Base-by-base conservation (phyloP, 2,113 vertebrate species). In the Gadus macrocephalus region DNA sequence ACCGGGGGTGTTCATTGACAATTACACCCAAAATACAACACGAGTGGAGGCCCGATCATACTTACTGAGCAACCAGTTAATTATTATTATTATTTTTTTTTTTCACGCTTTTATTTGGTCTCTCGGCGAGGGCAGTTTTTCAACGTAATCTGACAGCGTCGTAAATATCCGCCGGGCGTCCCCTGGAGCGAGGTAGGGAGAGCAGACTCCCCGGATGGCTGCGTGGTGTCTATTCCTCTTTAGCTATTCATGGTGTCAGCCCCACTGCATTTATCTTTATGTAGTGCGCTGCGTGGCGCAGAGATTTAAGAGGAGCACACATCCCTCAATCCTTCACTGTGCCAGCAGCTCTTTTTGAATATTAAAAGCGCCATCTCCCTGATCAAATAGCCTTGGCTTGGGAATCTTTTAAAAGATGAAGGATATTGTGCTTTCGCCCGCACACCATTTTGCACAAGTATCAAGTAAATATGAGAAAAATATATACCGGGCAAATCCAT, bases 301-400 rank as follows among this genome's bases (percentile, higher is more conserved):
- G 69, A 69, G 49, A 77, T 80, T 86, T 80, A 64, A 76, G 53
- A 66, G 17, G 38, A 28, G 77, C 62, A 62, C 62, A 62, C 55
- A n/a, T 58, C 75, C 71, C 74, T 75, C 74, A 74, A 71, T 85
- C 81, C 53, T 71, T 78, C 76, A 82, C 64, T 12, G 76, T 81
- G 77, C 70, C 78, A 69, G 77, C 68, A 72, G 27, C 70, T 75
- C 71, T 76, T 77, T 81, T 78, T 87, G 78, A 81, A 86, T 86
- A 82, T 86, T 84, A 83, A 83, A 79, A 80, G 72, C 65, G 65
- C 76, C 67, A 75, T 81, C 63, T 79, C 67, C 31, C 62, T 81
- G 77, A 82, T 87, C 81, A 84, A 81, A 82, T 66, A 27, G 61
- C 60, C 69, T 66, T 6, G 31, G 71, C 61, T 75, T 71, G 77